Conservation (phyloP, 2,113 vertebrate genomes). For the Barnardius zonarius region DNA sequence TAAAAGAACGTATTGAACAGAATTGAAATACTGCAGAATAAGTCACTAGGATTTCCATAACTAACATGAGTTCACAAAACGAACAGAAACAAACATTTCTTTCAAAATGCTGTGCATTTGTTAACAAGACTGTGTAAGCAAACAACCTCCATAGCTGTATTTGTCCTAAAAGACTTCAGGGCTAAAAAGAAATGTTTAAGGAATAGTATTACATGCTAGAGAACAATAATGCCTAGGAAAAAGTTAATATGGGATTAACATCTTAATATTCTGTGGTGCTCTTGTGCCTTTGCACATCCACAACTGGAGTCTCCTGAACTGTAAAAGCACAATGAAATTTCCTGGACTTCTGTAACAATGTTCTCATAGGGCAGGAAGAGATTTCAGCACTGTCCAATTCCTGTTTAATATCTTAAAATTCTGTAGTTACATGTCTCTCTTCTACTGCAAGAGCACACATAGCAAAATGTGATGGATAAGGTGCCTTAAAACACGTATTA, state of each 20-base stretch:
- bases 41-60: slow-evolving; percentile 41
- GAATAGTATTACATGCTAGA: neutral
- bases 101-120: neutral
- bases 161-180: neutral
- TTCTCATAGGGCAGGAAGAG: neutral
- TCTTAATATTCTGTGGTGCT: neutral
- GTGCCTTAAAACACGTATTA: neutral
- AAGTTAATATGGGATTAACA: neutral
- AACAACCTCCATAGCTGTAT: neutral
- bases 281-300: neutral
- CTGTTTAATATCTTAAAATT: neutral
- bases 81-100: slow-evolving; percentile 27
- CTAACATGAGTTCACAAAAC: neutral
- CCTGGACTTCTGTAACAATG: neutral
- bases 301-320: neutral
- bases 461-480: neutral
- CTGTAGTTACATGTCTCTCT: neutral
- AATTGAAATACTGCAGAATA: slow-evolving; percentile 59
- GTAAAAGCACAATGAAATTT: neutral
- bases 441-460: neutral
- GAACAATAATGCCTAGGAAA: neutral
- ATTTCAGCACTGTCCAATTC: neutral
- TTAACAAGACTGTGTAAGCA: neutral
- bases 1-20: slow-evolving; percentile 67
- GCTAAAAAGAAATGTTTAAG: neutral